phyloP scores from a whole-genome alignment of 2,113 vertebrate genomes.

The Myocastor coypus region DNA sequence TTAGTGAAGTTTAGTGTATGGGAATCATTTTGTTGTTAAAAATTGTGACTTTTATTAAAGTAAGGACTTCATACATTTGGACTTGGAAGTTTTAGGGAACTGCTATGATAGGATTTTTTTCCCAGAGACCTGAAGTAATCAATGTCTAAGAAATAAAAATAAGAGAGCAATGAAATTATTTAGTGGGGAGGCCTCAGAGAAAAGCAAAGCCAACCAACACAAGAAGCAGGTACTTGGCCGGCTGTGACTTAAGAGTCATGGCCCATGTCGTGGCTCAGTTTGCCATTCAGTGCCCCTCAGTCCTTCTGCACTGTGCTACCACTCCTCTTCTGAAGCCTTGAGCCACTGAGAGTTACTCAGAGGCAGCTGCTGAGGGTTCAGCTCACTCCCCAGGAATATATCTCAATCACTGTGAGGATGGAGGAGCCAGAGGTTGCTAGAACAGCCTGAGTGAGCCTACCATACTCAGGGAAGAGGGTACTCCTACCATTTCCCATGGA shows the following conservation, averaged over 20 bases:
- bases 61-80: not conserved
- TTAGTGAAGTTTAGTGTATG: not conserved
- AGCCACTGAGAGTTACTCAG: not conserved
- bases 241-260: not conserved
- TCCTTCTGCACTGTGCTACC: not conserved
- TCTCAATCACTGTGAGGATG: not conserved
- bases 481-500: not conserved
- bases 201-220: not conserved
- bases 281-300: not conserved
- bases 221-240: not conserved
- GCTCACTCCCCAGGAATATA: not conserved
- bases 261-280: not conserved
- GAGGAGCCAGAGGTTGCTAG: not conserved
- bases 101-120: not conserved
- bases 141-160: not conserved
- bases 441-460: not conserved
- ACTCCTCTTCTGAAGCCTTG: not conserved
- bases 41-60: not conserved
- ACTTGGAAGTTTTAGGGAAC: slow-evolving; percentile 31
- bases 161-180: not conserved
- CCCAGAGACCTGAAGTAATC: not conserved
- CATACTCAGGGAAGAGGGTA: not conserved
- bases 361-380: not conserved
- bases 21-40: not conserved
- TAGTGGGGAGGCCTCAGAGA: not conserved